Conservation (phyloP, 2,888 invertebrate genomes). For the Cistogaster globosa region DNA sequence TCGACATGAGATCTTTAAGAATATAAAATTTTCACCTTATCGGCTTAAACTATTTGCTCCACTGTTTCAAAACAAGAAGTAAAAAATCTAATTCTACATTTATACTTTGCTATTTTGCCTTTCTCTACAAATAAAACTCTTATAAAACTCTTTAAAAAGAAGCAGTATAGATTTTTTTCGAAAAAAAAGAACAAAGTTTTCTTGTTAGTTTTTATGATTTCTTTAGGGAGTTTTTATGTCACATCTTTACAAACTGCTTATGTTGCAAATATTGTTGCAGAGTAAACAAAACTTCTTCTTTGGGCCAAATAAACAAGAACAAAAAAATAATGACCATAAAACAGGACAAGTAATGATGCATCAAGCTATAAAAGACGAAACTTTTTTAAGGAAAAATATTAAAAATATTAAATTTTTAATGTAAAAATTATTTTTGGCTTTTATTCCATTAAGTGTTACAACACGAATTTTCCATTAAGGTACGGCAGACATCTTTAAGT, state of each 20-base stretch:
- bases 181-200: conserved; percentile 40
- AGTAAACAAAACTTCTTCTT: conserved; percentile 9
- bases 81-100: too few relatives aligned
- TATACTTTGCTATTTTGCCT: conserved; percentile 37
- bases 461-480: conserved; percentile 67
- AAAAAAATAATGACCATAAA: conserved; percentile 2
- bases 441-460: neutral
- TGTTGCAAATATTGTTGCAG: conserved; percentile 29
- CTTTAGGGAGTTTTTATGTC: conserved; percentile 55
- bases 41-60: too few relatives aligned
- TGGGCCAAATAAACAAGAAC: neutral
- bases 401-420: neutral
- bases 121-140: conserved; percentile 40
- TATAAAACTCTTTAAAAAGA: conserved; percentile 1
- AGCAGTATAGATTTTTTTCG: neutral
- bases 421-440: too few relatives aligned
- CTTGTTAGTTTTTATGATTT: conserved; percentile 63
- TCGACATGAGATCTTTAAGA: too few relatives aligned
- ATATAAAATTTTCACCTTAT: too few relatives aligned
- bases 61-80: too few relatives aligned
- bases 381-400: neutral
- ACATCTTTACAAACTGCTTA: neutral
- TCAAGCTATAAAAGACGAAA: neutral
- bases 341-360: conserved; percentile 19
- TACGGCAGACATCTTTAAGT: conserved; percentile 66